Evolutionary conservation across 2,113 vertebrate species (phyloP).

Genomic region (Pteruthius melanotis): DNA sequence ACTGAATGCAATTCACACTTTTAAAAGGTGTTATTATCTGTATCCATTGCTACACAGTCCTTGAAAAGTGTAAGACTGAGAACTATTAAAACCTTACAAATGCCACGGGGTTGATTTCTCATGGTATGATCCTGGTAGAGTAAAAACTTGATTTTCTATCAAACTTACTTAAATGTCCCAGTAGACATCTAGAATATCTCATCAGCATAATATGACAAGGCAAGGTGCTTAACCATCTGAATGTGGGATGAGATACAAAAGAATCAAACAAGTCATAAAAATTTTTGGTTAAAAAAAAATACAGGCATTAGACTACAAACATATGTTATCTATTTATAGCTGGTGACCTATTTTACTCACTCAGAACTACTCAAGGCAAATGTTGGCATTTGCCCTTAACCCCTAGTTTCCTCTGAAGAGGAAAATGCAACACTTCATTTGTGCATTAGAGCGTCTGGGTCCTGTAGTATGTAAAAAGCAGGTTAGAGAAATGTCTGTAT

Average conservation of each 20-base stretch:
- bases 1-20: background rate
- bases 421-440: background rate
- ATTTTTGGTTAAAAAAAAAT: background rate
- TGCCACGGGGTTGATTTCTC: background rate
- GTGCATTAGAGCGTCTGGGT: background rate
- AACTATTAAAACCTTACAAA: background rate
- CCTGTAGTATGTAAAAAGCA: background rate
- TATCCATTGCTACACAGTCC: background rate
- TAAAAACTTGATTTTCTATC: background rate
- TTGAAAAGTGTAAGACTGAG: background rate
- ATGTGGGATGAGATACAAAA: background rate
- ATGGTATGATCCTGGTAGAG: background rate
- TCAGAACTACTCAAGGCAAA: background rate
- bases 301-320: background rate
- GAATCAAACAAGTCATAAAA: background rate
- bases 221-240: background rate
- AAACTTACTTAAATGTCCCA: background rate
- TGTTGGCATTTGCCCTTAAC: background rate
- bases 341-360: background rate
- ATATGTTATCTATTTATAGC: background rate
- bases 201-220: background rate
- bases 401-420: background rate
- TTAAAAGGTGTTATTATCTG: background rate
- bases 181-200: background rate
- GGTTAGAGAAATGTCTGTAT: background rate